Evolutionary conservation across 2,113 vertebrate species (phyloP).

Genomic region (Sisor rabdophorus): DNA sequence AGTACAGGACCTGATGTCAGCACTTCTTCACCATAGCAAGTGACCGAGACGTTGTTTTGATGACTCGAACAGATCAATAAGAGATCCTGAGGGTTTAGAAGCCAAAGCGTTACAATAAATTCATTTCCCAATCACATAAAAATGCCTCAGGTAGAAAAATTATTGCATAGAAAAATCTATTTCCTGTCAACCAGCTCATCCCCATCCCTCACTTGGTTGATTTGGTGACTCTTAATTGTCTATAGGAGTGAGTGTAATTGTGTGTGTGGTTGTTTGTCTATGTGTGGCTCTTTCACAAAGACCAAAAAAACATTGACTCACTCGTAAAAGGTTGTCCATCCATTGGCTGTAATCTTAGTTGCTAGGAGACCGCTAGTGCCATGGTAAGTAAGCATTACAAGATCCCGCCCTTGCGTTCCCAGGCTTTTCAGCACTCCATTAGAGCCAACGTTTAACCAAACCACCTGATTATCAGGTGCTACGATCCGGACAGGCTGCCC

Average conservation of each 20-base stretch:
- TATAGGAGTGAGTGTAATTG: no score
- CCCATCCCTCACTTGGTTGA: no score
- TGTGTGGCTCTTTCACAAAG: no score
- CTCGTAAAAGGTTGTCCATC: constrained; percentile 99
- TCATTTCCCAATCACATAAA: no score
- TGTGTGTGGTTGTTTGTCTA: no score
- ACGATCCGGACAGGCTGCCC: constrained; percentile 92
- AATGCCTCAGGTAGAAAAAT: no score
- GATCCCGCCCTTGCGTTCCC: constrained; percentile 87
- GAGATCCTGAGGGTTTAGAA: not conserved
- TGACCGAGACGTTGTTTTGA: not conserved
- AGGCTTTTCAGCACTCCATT: constrained; percentile 90
- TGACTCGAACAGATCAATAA: not conserved
- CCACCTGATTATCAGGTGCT: constrained; percentile 94
- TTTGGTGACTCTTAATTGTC: no score
- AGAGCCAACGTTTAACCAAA: constrained; percentile 91
- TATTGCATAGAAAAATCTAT: no score
- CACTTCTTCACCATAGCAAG: not conserved
- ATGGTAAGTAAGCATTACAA: constrained; percentile 93
- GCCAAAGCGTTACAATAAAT: no score
- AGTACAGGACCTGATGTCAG: not conserved
- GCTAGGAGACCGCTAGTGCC: constrained; percentile 92
- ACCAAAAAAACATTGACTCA: constrained; percentile 67
- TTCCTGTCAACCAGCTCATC: no score
- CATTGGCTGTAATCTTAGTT: constrained; percentile 92